These are phyloP conservation scores for Patella depressa DNA, from an alignment of 2,888 invertebrate genomes.

Conservation along the genomic window DNA sequence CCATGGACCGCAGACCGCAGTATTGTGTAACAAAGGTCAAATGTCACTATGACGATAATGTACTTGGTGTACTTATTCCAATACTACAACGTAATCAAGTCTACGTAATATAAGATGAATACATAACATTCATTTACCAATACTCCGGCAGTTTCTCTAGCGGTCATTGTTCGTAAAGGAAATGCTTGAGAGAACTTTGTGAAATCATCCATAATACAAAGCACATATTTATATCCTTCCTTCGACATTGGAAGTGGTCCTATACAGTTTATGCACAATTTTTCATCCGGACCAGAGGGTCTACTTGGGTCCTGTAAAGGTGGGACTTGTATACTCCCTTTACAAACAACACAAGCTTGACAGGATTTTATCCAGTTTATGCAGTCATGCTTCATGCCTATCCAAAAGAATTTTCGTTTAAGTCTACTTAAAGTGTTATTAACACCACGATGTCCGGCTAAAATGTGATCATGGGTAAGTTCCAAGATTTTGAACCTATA, in stretches of 20 bases:
- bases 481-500: not conserved
- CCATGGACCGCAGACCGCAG: too few species aligned
- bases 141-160: not conserved
- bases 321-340: not conserved
- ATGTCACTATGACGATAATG: too few species aligned
- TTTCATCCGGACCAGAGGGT: not conserved
- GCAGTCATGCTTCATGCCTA: not conserved
- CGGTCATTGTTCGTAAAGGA: not conserved
- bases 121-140: not conserved
- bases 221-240: not conserved
- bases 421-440: not conserved
- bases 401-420: not conserved
- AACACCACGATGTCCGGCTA: not conserved
- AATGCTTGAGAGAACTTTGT: slow-evolving; percentile 6
- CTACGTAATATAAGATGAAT: not conserved
- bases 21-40: too few species aligned
- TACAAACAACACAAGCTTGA: not conserved
- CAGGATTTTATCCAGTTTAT: not conserved
- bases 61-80: too few species aligned
- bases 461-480: not conserved
- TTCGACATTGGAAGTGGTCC: not conserved
- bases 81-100: too few species aligned
- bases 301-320: not conserved
- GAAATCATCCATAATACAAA: not conserved
- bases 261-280: slow-evolving; percentile 8